These are phyloP conservation scores for Leptatherina wallacei DNA, from an alignment of 2,797 vertebrate genomes.

Conservation along the genomic window DNA sequence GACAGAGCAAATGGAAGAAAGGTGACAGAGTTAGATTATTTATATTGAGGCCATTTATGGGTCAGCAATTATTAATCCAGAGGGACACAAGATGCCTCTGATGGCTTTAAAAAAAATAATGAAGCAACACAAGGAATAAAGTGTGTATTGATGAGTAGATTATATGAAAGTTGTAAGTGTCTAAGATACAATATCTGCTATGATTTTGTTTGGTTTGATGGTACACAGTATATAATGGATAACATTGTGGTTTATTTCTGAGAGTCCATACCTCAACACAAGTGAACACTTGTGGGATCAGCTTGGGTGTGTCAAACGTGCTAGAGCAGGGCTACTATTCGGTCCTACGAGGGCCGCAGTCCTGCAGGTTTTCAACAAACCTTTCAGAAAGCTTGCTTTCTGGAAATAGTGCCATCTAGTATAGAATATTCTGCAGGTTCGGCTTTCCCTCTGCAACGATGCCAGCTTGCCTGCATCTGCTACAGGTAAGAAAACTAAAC, in stretches of 20 bases:
- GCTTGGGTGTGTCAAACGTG: not conserved
- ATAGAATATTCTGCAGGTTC: too few relatives aligned
- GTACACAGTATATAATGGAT: not conserved
- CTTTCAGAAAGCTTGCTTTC: too few relatives aligned
- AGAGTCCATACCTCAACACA: not conserved
- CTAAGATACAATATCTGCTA: not conserved
- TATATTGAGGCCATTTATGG: not conserved
- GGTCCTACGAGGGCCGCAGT: too few relatives aligned
- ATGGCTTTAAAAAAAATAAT: too few relatives aligned
- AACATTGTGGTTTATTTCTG: too few relatives aligned
- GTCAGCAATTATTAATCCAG: slow-evolving; percentile 3
- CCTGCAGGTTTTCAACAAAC: too few relatives aligned
- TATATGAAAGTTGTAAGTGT: not conserved
- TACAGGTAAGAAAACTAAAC: too few relatives aligned
- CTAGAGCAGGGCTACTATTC: not conserved
- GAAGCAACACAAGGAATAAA: too few relatives aligned
- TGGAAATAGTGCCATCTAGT: too few relatives aligned
- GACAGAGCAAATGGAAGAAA: not conserved
- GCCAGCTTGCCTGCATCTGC: too few relatives aligned
- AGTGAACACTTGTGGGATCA: not conserved
- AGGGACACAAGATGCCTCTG: not conserved
- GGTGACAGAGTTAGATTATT: not conserved
- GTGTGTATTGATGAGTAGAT: too few relatives aligned
- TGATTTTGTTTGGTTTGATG: not conserved
- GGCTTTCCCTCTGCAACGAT: too few relatives aligned